Base-by-base conservation (phyloP, 64 coral and sea anemone genomes). In the Hydrozoanthus tunicans region DNA sequence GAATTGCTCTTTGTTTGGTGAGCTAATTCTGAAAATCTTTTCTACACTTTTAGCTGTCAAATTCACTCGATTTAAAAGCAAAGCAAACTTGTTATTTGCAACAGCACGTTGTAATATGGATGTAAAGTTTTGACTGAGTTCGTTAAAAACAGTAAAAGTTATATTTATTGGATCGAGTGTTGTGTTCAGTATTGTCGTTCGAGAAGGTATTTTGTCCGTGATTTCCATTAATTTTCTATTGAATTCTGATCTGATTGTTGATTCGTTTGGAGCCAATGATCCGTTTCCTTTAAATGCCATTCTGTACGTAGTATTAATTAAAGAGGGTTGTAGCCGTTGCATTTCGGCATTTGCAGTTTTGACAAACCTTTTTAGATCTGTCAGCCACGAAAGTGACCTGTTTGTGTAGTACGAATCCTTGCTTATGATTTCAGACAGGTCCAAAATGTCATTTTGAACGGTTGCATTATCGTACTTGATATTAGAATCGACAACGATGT, bases 401-500 rank as follows among this genome's bases (percentile, higher is more conserved):
- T 70, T 74, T 17, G 59, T 61, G 51, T 83, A 92, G 20, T 83
- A 54, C 9, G 69, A 26, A 8, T 83, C 75, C 14, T 70, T 56
- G 27, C 5, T 15, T 71, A 86, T 86, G 58, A 62, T 65, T 15
- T 89, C 27, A 8, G 83, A 32, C 13, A 93, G 51, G 20, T 81
- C 52, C 53, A 3, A 10, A 26, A 89, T 79, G 7, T 78, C 77
- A 71, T 81, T 58, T 71, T 93, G 92, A 14, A 80, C 79, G 63
- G n/a, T 61, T 64, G 5, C 7, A 14, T 78, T 55, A 57, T 86
- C 54, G n/a, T 89, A 89, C 63, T 52, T 0, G 56, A 89, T 59
- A 3, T 72, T 15, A 51, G 56, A 64, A 13, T 85, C 12, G 9
- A 89, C 9, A 32, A 93, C 65, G 59, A 89, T 52, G 68, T 67